Percentiles rank a stretch among this genome's conserved stretches.
Conservation (phyloP, 2,797 vertebrate genomes). For the Tarsius wallacei region DNA sequence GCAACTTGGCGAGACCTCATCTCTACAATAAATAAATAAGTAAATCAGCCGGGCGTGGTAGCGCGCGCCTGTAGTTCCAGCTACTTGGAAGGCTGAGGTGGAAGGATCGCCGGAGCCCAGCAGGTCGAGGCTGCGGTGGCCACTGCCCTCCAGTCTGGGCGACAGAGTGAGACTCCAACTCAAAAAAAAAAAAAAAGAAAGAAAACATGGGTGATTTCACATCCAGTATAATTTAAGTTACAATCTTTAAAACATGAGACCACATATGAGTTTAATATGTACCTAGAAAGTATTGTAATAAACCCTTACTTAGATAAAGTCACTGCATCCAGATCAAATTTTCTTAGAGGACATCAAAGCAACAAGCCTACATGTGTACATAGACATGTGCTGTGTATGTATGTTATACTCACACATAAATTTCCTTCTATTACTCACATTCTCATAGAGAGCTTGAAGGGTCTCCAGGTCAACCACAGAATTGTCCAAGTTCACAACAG, state of each 20-base stretch:
- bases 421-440: constrained; percentile 94
- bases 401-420: constrained; percentile 66
- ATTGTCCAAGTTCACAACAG: constrained; percentile 98
- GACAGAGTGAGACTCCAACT: too few relatives aligned
- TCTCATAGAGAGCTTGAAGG: constrained; percentile 98
- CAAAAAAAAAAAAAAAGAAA: not conserved
- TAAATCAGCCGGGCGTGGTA: too few relatives aligned
- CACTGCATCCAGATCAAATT: not conserved
- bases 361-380: not conserved
- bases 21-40: too few relatives aligned
- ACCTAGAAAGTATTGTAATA: constrained; percentile 18
- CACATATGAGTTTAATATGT: not conserved
- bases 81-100: too few relatives aligned
- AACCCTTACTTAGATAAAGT: not conserved
- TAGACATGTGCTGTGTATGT: not conserved
- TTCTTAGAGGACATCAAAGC: not conserved
- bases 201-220: not conserved
- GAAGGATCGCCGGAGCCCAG: too few relatives aligned
- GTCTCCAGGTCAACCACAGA: constrained; percentile 98
- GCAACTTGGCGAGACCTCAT: too few relatives aligned
- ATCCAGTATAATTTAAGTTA: not conserved
- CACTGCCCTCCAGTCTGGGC: too few relatives aligned
- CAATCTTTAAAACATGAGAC: not conserved
- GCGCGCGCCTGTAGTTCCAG: too few relatives aligned
- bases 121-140: too few relatives aligned